A percentile compares a stretch with the other conserved stretches of the same genome.
Conservation (phyloP, 2,797 vertebrate species). For the Lepidocolaptes lacrymiger region DNA sequence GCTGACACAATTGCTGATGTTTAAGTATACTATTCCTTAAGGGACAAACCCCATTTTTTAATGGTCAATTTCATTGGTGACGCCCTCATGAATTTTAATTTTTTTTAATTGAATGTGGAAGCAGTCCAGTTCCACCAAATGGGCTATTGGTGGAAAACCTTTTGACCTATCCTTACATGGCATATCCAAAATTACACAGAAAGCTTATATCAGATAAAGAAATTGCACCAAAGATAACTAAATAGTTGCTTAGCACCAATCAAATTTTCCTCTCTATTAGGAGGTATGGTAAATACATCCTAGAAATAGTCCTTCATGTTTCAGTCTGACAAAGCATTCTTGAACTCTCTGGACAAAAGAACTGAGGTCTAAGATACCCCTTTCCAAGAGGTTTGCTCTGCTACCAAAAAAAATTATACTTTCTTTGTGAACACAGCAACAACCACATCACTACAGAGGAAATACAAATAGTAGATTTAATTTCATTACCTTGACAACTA, state of each 20-base stretch:
- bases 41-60: not conserved
- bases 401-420: not conserved
- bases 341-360: not conserved
- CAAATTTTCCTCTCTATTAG: not conserved
- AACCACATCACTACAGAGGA: not conserved
- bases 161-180: not conserved
- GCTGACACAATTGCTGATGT: not conserved
- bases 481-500: not conserved
- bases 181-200: not conserved
- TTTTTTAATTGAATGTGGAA: not conserved
- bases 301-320: not conserved
- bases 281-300: not conserved
- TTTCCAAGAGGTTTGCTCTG: not conserved
- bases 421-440: too few species aligned
- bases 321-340: not conserved
- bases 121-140: not conserved
- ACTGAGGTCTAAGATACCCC: not conserved
- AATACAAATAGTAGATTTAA: not conserved
- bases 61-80: not conserved
- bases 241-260: not conserved
- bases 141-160: not conserved
- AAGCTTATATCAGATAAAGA: not conserved
- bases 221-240: not conserved
- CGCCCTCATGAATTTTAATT: rapidly evolving
- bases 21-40: not conserved